Evolutionary conservation across 2,797 vertebrate genomes (phyloP).

Genomic region (Allobates femoralis): DNA sequence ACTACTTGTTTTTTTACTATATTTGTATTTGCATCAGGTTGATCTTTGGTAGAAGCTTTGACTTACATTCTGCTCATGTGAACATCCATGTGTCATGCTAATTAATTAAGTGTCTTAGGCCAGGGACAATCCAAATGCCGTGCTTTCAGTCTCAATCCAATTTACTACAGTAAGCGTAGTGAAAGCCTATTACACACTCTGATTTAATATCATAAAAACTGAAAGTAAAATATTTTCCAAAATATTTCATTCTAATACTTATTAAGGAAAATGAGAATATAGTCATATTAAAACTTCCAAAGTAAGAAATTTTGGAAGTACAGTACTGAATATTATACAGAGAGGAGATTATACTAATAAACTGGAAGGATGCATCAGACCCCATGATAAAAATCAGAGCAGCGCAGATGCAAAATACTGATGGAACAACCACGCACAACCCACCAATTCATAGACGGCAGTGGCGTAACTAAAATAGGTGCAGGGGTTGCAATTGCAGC

Average conservation of each 20-base stretch:
- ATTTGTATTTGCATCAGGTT: not conserved
- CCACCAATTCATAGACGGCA: no score
- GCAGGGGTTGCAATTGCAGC: no score
- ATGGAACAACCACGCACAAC: no score
- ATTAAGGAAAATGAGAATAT: not conserved
- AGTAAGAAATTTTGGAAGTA: not conserved
- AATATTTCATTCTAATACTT: not conserved
- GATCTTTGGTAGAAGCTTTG: not conserved
- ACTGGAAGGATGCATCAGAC: no score
- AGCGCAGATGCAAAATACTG: no score
- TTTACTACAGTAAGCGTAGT: not conserved
- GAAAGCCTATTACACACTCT: not conserved
- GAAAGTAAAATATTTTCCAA: not conserved
- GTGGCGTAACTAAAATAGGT: no score
- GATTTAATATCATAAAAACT: not conserved
- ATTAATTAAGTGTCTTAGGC: slow-evolving; percentile 8
- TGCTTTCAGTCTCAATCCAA: not conserved
- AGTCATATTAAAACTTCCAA: not conserved
- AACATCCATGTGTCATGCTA: slow-evolving; percentile 12
- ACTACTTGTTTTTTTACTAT: not conserved
- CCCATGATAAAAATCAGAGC: no score
- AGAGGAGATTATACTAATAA: no score
- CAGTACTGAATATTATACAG: not conserved
- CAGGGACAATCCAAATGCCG: not conserved
- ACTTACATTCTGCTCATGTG: not conserved